A percentile compares a stretch with the other conserved stretches of the same genome.
These are phyloP conservation scores for Agelas oroides DNA, from an alignment of 37 sponge, comb jelly and placozoan genomes.

Conservation along the genomic window DNA sequence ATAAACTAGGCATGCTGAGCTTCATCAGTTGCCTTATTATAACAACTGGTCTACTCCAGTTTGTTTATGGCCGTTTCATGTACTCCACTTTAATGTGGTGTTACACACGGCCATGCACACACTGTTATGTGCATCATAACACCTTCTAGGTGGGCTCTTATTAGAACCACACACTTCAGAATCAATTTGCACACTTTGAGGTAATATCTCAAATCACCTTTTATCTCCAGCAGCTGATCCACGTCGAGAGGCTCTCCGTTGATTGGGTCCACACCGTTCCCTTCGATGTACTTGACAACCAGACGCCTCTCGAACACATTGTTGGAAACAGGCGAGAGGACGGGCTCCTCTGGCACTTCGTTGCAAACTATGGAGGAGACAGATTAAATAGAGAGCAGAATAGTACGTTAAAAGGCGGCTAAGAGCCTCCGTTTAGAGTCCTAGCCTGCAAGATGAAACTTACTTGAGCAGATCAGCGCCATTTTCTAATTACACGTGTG, in stretches of 20 bases:
- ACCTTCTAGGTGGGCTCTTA: slow-evolving; percentile 12
- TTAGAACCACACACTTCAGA: neutral
- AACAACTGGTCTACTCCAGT: too few species aligned
- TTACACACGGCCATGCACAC: too few species aligned
- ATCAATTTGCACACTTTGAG: too few species aligned
- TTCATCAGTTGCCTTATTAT: too few species aligned
- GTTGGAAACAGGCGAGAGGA: slow-evolving; percentile 91
- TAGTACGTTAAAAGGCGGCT: neutral
- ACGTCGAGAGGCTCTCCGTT: slow-evolving; percentile 91
- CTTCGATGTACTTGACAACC: slow-evolving; percentile 89
- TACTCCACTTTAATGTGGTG: too few species aligned
- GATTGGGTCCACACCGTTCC: slow-evolving; percentile 94
- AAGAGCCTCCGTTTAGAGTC: too few species aligned
- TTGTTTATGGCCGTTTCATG: too few species aligned
- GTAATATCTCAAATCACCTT: slow-evolving; percentile 50
- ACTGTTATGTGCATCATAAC: neutral
- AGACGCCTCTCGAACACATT: slow-evolving; percentile 95
- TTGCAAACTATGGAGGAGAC: slow-evolving; percentile 71
- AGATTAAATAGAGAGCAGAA: neutral
- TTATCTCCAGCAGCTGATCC: slow-evolving; percentile 89
- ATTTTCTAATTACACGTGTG: slow-evolving; percentile 32
- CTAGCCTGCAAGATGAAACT: slow-evolving; percentile 13
- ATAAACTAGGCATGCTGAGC: too few species aligned
- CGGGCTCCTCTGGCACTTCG: slow-evolving; percentile 98
- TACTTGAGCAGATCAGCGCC: slow-evolving; percentile 95